Base-by-base conservation (phyloP, 2,113 vertebrate genomes). In the Barbus barbus region DNA sequence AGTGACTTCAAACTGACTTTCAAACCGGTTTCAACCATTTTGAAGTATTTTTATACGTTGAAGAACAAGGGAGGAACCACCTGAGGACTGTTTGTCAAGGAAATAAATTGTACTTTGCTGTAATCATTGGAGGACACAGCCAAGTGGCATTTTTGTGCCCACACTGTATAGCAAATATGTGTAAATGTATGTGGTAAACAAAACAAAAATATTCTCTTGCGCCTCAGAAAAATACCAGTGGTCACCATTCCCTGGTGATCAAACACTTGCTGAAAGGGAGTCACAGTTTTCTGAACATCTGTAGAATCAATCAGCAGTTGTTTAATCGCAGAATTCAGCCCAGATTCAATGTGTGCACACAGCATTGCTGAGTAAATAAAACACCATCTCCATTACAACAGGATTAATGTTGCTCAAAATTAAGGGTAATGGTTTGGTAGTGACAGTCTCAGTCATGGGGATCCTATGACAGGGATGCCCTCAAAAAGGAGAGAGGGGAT, bases 391-490 rank as follows among this genome's bases (percentile, higher is more conserved):
- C 36, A 81, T 75, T 81, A 60, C 74, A 22, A 44, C 33, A 73
- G 24, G 63, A 85, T 87, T 87, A 87, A 65, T 85, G 53, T 72
- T 28, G 74, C 73, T 84, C 36, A 60, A 81, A 75, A 61, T 82
- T 24, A 78, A 67, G 31, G 48, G 31, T 73, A 82, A 84, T 82
- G 71, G 74, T 67, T 56, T 61, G 72, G n/a, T 12, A 61, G 74
- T 61, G 75, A 78, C 56, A 79, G 46, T 16, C 60, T 85, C 20
- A 6, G 46, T 26, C 48, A 63, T 24, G 14, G 65, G 28, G 20
- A 56, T 46, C 65, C 12, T 56, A 48, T 56, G 31, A 82, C 9
- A n/a, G 46, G 63, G 61, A 58, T 63, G 41, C 60, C 78, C 61
- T 63, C 38, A 71, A 18, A 82, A 13, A 9, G 44, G 26, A 79